Percentiles rank a stretch among this genome's conserved stretches.
Evolutionary conservation across 2,113 vertebrate genomes (phyloP).

Genomic region (Potamarius usumacintae): DNA sequence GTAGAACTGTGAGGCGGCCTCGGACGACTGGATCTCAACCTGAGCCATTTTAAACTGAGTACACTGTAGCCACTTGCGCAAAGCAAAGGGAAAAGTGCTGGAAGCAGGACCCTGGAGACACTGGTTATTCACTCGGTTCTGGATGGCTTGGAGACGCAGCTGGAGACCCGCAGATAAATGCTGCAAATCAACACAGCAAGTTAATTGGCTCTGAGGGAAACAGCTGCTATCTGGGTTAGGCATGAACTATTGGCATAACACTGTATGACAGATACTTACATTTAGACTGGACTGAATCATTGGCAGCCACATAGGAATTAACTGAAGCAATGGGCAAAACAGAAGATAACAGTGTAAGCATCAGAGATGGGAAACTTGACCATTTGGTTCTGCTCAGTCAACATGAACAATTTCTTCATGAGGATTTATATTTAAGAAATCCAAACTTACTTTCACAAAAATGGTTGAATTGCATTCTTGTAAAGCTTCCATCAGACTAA

Average conservation of each 20-base stretch:
- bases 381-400: not conserved
- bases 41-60: conserved; percentile 99
- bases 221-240: not conserved
- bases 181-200: conserved; percentile 68
- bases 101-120: conserved; percentile 83
- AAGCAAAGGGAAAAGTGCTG: conserved; percentile 77
- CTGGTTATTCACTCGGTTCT: conserved; percentile 94
- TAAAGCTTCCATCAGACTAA: conserved; percentile 97
- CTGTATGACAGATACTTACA: conserved; percentile 71
- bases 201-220: not conserved
- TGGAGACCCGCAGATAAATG: conserved; percentile 95
- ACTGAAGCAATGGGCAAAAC: conserved; percentile 69
- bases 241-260: not conserved
- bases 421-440: not conserved
- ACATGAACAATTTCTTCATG: not conserved
- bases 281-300: conserved; percentile 99
- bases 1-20: conserved; percentile 98
- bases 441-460: conserved; percentile 90
- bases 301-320: conserved; percentile 99
- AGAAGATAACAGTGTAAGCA: not conserved
- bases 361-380: not conserved
- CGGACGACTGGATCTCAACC: conserved; percentile 98
- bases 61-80: conserved; percentile 96
- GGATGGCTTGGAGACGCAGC: conserved; percentile 95
- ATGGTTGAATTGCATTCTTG: conserved; percentile 99